Base-by-base conservation (phyloP, 2,797 vertebrate species). In the Numenius phaeopus region DNA sequence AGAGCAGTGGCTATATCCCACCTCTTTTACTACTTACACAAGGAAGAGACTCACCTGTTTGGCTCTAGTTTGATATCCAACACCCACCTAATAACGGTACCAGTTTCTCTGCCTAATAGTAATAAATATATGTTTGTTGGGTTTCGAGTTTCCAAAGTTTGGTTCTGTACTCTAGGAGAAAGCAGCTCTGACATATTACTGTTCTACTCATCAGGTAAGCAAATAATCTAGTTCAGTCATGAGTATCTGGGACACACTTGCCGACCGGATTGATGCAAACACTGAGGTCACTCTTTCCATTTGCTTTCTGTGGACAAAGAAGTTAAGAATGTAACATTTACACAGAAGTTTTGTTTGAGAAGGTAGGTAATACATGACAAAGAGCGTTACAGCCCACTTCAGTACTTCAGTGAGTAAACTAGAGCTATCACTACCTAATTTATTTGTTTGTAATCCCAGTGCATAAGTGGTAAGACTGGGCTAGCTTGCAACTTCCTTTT, bases 301-400 rank as follows among this genome's bases (percentile, higher is more conserved):
- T 94, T 81, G 39, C 54, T 90, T 91, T 90, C 58, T 76, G 50
- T 62, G 61, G 73, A 90, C 54, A 90, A 90, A 71, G 62, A 42
- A 82, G 82, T 70, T 66, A 77, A 90, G 70, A 94, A 84, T 22
- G 11, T 52, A 90, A 69, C 46, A 70, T 73, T 72, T 89, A 80
- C 76, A 88, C 39, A 58, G 19, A 89, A 90, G n/a, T 76, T 86
- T 44, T 94, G 42, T 80, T 95, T 96, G 80, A 86, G 54, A 83
- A 96, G 52, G 34, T 20, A 78, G 49, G 32, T 65, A 61, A 71
- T 11, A 72, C 57, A 75, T 3, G 39, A 58, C 39, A 81, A 61
- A 73, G 83, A 89, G 78, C 66, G n/a, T 50, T 39, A 75, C 0
- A 0, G 34, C 40, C 79, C 50, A 58, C 76, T 69, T 82, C 76